phyloP scores from a whole-genome alignment of 1,140 invertebrate genomes.

The Orchesella cincta region DNA sequence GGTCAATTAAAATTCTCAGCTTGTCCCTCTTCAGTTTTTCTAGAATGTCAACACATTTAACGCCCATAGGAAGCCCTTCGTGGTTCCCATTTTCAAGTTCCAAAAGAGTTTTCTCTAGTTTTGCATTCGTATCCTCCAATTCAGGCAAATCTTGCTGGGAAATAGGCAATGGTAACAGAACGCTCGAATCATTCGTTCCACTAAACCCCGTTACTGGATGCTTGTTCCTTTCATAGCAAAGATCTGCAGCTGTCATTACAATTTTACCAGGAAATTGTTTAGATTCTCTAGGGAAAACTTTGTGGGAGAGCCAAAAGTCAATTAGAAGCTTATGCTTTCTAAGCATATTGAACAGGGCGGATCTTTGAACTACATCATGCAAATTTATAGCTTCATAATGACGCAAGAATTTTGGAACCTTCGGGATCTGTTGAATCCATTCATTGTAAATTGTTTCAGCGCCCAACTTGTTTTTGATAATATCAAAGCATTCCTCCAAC shows the following conservation, averaged over 20 bases:
- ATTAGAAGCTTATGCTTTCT: slow-evolving; percentile 36
- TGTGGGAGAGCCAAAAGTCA: slow-evolving; percentile 40
- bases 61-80: neutral
- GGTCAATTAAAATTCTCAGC: slow-evolving; percentile 38
- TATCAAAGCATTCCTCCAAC: neutral
- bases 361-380: slow-evolving; percentile 37
- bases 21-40: slow-evolving; percentile 11
- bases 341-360: slow-evolving; percentile 33
- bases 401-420: neutral
- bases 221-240: neutral
- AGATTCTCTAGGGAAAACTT: slow-evolving; percentile 37
- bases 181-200: slow-evolving; percentile 42
- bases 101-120: slow-evolving; percentile 34
- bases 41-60: slow-evolving; percentile 24
- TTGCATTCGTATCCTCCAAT: slow-evolving; percentile 33
- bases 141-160: slow-evolving; percentile 35
- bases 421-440: slow-evolving; percentile 11
- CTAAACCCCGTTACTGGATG: slow-evolving; percentile 36
- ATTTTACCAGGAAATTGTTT: slow-evolving; percentile 43
- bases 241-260: slow-evolving; percentile 35
- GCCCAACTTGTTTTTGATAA: neutral
- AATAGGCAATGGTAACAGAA: slow-evolving; percentile 36
- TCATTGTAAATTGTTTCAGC: neutral
- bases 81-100: slow-evolving; percentile 37
- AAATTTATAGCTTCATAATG: slow-evolving; percentile 37